phyloP scores from a whole-genome alignment of 2,113 vertebrate species.

The Gymnocephalus cernua region DNA sequence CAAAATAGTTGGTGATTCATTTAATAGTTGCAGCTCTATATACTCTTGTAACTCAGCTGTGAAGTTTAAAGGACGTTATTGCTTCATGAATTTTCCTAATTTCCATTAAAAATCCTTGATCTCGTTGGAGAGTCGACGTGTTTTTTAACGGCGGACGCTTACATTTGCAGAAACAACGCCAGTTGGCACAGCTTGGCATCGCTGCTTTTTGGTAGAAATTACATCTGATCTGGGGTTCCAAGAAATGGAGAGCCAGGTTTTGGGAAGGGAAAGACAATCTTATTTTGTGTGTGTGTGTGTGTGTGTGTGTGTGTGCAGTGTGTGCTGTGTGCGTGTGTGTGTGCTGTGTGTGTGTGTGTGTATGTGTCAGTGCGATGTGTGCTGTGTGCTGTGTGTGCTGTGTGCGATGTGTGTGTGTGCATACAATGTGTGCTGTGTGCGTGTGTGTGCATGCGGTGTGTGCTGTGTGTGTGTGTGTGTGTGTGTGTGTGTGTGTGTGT shows the following conservation, averaged over 20 bases:
- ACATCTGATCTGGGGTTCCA: slow-evolving; percentile 55
- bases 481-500: slow-evolving; percentile 26
- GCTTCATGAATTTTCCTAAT: background rate
- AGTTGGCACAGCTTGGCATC: slow-evolving; percentile 54
- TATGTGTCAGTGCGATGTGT: no score
- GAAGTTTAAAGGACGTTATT: background rate
- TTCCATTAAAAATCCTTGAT: slow-evolving; percentile 44
- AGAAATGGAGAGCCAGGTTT: slow-evolving; percentile 61
- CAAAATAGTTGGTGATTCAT: no score
- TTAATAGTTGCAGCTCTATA: background rate
- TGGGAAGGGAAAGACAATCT: slow-evolving; percentile 66
- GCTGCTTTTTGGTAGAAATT: slow-evolving; percentile 65
- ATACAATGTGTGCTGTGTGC: no score
- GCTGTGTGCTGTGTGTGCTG: background rate
- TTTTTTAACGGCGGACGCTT: slow-evolving; percentile 42
- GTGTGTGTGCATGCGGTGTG: background rate
- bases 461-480: slow-evolving; percentile 2
- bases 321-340: background rate
- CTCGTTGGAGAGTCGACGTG: slow-evolving; percentile 46
- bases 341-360: slow-evolving; percentile 31
- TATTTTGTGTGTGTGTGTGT: slow-evolving; percentile 25
- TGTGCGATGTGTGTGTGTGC: slow-evolving; percentile 26
- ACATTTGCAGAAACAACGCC: slow-evolving; percentile 54
- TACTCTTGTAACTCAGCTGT: slow-evolving; percentile 1
- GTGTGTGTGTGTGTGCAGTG: slow-evolving; percentile 10